Percentiles rank a stretch among this genome's conserved stretches.
Evolutionary conservation across 2,113 vertebrate genomes (phyloP).

Genomic region (Rafetus swinhoei): DNA sequence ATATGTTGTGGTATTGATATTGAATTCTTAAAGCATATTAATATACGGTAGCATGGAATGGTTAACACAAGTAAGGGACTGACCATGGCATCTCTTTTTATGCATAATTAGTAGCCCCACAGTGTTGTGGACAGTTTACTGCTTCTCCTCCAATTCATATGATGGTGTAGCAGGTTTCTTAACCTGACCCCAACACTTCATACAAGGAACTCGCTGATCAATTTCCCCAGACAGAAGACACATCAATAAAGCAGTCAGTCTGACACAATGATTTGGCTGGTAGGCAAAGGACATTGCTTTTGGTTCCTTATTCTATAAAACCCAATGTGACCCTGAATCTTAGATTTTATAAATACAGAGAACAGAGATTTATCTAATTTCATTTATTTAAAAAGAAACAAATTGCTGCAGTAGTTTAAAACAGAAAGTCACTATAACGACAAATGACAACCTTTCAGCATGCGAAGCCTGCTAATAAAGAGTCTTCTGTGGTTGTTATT

Average conservation of each 20-base stretch:
- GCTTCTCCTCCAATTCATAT: not conserved
- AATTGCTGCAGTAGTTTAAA: slow-evolving; percentile 74
- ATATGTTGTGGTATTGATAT: not conserved
- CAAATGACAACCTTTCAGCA: slow-evolving; percentile 67
- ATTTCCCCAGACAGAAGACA: slow-evolving; percentile 16
- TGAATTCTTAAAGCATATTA: not conserved
- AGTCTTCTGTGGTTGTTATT: slow-evolving; percentile 68
- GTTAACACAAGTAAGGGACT: not conserved
- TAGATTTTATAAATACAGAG: slow-evolving; percentile 23
- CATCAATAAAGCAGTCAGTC: slow-evolving; percentile 12
- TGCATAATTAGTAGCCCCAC: not conserved
- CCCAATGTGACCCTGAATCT: slow-evolving; percentile 24
- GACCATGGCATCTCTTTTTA: not conserved
- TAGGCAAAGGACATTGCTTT: slow-evolving; percentile 19
- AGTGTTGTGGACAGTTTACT: not conserved
- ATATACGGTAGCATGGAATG: not conserved
- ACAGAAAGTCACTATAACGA: slow-evolving; percentile 70
- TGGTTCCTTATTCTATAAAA: slow-evolving; percentile 55
- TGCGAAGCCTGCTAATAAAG: slow-evolving; percentile 73
- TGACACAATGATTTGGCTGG: slow-evolving; percentile 38
- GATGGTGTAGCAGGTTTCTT: not conserved
- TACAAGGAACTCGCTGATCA: not conserved
- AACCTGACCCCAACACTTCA: fast-evolving
- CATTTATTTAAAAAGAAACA: slow-evolving; percentile 63
- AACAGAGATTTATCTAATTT: slow-evolving; percentile 48